These are phyloP conservation scores for Antheraea mylitta DNA, from an alignment of 1,140 invertebrate genomes.

Conservation along the genomic window DNA sequence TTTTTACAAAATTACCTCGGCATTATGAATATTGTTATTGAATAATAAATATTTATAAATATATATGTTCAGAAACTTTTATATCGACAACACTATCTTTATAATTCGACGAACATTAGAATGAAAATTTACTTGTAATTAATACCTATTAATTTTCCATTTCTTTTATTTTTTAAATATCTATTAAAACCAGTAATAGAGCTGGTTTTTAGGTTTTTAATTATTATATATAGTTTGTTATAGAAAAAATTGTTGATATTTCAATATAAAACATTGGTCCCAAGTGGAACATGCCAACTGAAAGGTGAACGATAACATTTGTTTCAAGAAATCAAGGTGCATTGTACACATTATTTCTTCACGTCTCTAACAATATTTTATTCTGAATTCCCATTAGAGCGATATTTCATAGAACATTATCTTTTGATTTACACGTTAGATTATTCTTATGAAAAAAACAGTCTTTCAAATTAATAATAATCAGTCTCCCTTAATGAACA, in stretches of 20 bases:
- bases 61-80: too few relatives aligned
- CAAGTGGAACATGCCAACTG: conserved; percentile 25
- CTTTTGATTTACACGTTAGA: not conserved
- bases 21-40: not conserved
- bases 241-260: too few relatives aligned
- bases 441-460: not conserved
- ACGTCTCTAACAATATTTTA: conserved; percentile 2
- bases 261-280: conserved; percentile 1
- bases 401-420: not conserved
- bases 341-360: not conserved
- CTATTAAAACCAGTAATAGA: too few relatives aligned
- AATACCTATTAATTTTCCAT: too few relatives aligned
- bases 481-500: too few relatives aligned
- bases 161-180: too few relatives aligned
- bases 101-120: not conserved
- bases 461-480: too few relatives aligned
- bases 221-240: too few relatives aligned
- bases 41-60: too few relatives aligned
- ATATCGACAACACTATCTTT: too few relatives aligned
- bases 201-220: too few relatives aligned
- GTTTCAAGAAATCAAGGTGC: conserved; percentile 15
- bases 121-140: not conserved
- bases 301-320: conserved; percentile 39
- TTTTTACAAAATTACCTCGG: not conserved
- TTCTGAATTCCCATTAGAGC: not conserved